A percentile compares a stretch with the other conserved stretches of the same genome.
Conservation (phyloP, 2,888 invertebrate genomes). For the Gymnosoma rotundatum region DNA sequence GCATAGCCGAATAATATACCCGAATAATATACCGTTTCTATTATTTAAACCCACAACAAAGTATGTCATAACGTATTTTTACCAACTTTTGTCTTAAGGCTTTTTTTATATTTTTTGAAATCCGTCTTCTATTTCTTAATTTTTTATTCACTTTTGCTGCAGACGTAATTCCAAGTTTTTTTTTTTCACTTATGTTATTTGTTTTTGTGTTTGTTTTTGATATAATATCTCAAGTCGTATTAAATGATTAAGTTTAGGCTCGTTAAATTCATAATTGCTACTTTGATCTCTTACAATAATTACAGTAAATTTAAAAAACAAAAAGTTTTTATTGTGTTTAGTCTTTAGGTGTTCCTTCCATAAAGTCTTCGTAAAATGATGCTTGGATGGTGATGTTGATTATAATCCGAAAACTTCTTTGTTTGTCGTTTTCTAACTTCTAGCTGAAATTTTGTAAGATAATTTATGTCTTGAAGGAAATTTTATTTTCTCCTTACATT, state of each 20-base stretch:
- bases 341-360: slow-evolving; percentile 19
- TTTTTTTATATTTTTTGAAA: no score
- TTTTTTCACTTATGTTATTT: neutral
- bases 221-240: slow-evolving; percentile 50
- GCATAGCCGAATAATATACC: no score
- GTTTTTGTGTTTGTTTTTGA: neutral
- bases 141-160: neutral
- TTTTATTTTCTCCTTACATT: no score
- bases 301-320: slow-evolving; percentile 48
- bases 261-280: slow-evolving; percentile 70
- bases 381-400: slow-evolving; percentile 3
- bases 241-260: slow-evolving; percentile 64
- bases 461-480: no score
- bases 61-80: neutral
- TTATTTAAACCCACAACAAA: no score
- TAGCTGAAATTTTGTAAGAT: slow-evolving; percentile 4
- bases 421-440: slow-evolving; percentile 4
- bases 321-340: slow-evolving; percentile 45
- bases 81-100: neutral
- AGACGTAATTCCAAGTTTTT: slow-evolving; percentile 12
- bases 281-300: slow-evolving; percentile 67
- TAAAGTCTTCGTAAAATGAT: slow-evolving; percentile 4
- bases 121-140: neutral
- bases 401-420: slow-evolving; percentile 39
- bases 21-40: no score